Evolutionary conservation across 2,888 invertebrate genomes (phyloP), one percentile per base, ranked within the genome.

Genomic region (Coelopa pilipes): DNA sequence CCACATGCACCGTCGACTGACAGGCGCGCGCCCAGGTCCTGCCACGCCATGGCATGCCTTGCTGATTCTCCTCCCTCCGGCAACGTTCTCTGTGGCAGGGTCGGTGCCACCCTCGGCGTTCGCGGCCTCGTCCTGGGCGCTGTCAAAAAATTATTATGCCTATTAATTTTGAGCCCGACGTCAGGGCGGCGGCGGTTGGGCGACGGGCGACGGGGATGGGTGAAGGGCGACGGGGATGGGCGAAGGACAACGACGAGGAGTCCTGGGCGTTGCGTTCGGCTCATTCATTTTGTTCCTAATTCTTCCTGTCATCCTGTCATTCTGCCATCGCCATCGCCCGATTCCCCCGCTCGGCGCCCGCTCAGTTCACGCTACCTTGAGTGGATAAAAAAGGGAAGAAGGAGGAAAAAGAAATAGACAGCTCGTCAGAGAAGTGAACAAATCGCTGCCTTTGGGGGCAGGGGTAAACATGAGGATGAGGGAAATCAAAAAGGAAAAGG

Each of bases 231-330:
- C 11, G 21, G 9, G 55, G 55, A 55, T 55, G n/a, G 53, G n/a
- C 19, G 55, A n/a, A n/a, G n/a, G n/a, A 34, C 34, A 7, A 34
- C 34, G 34, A 34, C 34, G 34, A 34, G 4, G 34, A 34, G 34
- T 34, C 34, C 34, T 34, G 59, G 60, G 60, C 34, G 60, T 21
- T 24, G 60, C 60, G 34, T 84, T 81, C 77, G 80, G 79, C 79
- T 78, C 81, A 85, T 84, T 84, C 86, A 83, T 85, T 84, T 84
- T 82, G 79, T 78, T 81, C 82, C 86, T 86, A 86, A 86, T 87
- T 86, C 86, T 86, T 86, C 84, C 86, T 86, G 87, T 86, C 86
- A 87, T 83, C 79, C 86, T 84, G 86, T 85, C 85, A 86, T 83
- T 85, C 82, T 81, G 82, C 81, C 82, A 80, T 34, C 34, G 34